These are phyloP conservation scores for Vireo griseus DNA, from an alignment of 2,797 vertebrate species.

Conservation along the genomic window DNA sequence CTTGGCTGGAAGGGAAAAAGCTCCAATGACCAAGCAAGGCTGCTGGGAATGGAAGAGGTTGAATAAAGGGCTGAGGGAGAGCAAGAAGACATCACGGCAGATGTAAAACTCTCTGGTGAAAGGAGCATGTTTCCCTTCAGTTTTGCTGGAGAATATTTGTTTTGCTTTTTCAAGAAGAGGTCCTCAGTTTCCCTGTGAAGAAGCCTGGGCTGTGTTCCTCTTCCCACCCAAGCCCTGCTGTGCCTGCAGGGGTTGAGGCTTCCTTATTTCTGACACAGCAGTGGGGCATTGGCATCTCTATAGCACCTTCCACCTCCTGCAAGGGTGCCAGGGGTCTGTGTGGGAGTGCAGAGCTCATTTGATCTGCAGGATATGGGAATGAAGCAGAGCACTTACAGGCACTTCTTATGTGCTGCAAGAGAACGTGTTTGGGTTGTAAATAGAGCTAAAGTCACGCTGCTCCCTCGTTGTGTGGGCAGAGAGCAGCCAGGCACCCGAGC, in stretches of 20 bases:
- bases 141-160: not conserved
- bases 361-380: not conserved
- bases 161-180: not conserved
- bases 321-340: not conserved
- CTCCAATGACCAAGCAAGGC: accelerated
- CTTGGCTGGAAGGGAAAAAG: not conserved
- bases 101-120: not conserved
- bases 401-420: not conserved
- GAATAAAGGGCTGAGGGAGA: not conserved
- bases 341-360: not conserved
- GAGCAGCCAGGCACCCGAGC: not conserved
- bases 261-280: not conserved
- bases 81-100: not conserved
- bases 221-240: not conserved
- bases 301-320: not conserved
- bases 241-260: not conserved
- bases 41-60: not conserved
- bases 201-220: not conserved
- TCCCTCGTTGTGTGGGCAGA: not conserved
- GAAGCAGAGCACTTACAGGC: not conserved
- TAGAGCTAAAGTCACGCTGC: not conserved
- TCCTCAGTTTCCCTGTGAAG: not conserved
- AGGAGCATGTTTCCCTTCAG: not conserved
- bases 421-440: not conserved
- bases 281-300: not conserved